Percentiles rank a stretch among this genome's conserved stretches.
phyloP scores from a whole-genome alignment of 2,888 invertebrate species.

The Parthenolecanium corni region DNA sequence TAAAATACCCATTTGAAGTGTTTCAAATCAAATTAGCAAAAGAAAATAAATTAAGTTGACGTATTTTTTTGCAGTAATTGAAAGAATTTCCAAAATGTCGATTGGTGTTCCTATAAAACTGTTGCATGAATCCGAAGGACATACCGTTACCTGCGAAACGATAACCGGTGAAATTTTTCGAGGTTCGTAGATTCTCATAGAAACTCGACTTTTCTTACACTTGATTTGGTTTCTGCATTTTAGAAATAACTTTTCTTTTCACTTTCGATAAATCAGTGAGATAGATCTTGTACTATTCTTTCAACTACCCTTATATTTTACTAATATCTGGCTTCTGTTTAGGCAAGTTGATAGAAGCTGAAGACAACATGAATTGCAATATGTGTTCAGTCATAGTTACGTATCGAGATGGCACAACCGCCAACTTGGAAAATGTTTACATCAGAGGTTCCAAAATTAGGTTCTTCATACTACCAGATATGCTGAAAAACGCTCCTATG shows the following conservation, averaged over 20 bases:
- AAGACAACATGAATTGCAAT: constrained; percentile 99
- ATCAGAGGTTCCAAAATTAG: constrained; percentile 96
- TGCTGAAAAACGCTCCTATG: constrained; percentile 98
- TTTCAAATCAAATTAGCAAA: no score
- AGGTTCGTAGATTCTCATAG: constrained; percentile 45
- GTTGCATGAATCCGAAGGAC: constrained; percentile 98
- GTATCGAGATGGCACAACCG: constrained; percentile 84
- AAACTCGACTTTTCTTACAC: no score
- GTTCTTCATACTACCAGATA: constrained; percentile 94
- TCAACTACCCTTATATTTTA: no score
- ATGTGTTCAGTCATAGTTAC: constrained; percentile 89
- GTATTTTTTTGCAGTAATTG: no score
- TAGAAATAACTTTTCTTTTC: no score
- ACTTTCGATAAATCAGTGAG: no score
- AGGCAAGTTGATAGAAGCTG: constrained; percentile 89
- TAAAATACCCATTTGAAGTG: no score
- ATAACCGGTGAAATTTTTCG: constrained; percentile 98
- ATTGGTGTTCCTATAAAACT: constrained; percentile 99
- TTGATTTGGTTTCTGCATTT: no score
- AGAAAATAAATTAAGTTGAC: no score
- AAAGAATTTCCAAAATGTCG: constrained; percentile 69
- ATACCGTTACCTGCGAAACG: constrained; percentile 95
- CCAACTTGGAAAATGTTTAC: constrained; percentile 92
- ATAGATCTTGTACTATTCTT: no score
- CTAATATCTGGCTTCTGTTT: no score